A percentile compares a stretch with the other conserved stretches of the same genome.
These are phyloP conservation scores for Mus musculus DNA, from an alignment of 2,113 vertebrate genomes.

Conservation along the genomic window DNA sequence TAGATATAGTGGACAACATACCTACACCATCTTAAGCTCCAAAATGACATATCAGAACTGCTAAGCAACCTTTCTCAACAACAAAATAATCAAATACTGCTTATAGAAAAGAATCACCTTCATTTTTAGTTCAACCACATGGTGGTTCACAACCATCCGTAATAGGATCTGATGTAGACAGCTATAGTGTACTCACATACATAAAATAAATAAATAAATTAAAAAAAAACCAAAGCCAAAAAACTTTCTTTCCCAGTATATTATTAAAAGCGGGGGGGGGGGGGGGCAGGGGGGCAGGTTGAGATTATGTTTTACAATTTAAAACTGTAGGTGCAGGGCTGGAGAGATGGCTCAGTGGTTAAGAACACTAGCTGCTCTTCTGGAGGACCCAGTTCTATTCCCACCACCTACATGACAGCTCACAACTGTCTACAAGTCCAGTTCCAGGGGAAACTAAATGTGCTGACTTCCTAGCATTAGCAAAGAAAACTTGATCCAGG, in stretches of 20 bases:
- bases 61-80: slow-evolving; percentile 16
- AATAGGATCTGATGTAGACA: too few relatives aligned
- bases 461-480: not conserved
- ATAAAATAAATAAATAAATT: too few relatives aligned
- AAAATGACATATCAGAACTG: slow-evolving; percentile 44
- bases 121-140: slow-evolving; percentile 3
- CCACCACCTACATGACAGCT: not conserved
- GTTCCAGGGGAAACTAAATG: slow-evolving; percentile 11
- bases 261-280: not conserved
- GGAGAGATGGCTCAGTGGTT: not conserved
- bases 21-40: not conserved
- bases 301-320: not conserved
- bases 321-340: not conserved
- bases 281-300: not conserved
- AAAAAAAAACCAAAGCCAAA: too few relatives aligned
- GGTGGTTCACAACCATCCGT: too few relatives aligned
- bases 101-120: not conserved
- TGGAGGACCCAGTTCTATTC: not conserved
- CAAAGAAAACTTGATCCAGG: slow-evolving; percentile 40
- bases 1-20: slow-evolving; percentile 7
- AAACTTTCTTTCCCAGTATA: not conserved
- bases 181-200: too few relatives aligned
- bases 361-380: not conserved
- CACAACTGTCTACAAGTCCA: not conserved
- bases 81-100: slow-evolving; percentile 36